Conservation (phyloP, 2,797 vertebrate genomes). For the Syndactyla subalaris region DNA sequence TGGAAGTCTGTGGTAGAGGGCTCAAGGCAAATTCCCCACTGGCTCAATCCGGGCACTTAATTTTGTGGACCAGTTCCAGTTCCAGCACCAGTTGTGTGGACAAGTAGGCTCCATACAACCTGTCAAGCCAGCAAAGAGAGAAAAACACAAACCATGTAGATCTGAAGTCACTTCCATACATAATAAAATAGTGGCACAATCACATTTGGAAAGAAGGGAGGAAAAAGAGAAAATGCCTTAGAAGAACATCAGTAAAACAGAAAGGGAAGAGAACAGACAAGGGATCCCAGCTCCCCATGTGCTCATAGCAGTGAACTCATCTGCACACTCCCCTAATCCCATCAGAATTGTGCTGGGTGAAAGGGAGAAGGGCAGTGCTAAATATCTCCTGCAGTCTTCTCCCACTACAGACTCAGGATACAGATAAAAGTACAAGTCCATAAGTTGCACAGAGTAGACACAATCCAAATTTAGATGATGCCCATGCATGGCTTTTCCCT, state of each 20-base stretch:
- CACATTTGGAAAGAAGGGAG: background rate
- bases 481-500: background rate
- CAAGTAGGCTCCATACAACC: background rate
- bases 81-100: background rate
- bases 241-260: background rate
- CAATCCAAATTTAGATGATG: background rate
- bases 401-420: background rate
- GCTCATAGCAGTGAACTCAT: background rate
- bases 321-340: rapidly evolving
- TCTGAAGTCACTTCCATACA: background rate
- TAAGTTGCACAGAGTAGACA: background rate
- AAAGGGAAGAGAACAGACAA: background rate
- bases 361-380: background rate
- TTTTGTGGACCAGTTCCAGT: background rate
- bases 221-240: background rate
- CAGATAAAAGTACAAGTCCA: background rate
- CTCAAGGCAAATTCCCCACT: background rate
- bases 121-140: background rate
- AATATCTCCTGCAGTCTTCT: background rate
- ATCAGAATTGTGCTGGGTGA: background rate
- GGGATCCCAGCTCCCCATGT: rapidly evolving
- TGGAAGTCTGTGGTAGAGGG: background rate
- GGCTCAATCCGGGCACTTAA: background rate
- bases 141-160: background rate
- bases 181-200: background rate